A percentile compares a stretch with the other conserved stretches of the same genome.
phyloP scores from a whole-genome alignment of 2,113 vertebrate genomes.

The Halcyon senegalensis region DNA sequence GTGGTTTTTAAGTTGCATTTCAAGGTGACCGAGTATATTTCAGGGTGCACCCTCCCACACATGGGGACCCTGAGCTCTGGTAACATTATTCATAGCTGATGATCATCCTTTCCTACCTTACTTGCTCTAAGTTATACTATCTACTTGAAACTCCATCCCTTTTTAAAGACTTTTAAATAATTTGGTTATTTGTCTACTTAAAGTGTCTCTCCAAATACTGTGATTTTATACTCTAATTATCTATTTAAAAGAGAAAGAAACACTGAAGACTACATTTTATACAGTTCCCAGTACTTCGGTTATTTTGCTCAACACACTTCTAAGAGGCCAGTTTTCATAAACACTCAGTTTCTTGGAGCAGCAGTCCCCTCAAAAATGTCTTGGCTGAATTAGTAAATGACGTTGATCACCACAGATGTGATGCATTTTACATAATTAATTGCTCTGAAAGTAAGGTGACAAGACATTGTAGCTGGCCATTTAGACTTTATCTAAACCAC shows the following conservation, averaged over 20 bases:
- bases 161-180: not conserved
- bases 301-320: not conserved
- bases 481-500: not conserved
- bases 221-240: not conserved
- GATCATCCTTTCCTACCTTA: not conserved
- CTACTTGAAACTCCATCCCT: not conserved
- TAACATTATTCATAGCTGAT: not conserved
- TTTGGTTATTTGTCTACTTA: not conserved
- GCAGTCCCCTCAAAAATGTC: not conserved
- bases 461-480: not conserved
- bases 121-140: not conserved
- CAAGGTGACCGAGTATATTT: fast-evolving
- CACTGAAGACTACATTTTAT: not conserved
- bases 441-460: not conserved
- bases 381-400: not conserved
- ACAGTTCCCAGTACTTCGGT: not conserved
- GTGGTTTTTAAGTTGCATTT: not conserved
- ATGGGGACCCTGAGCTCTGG: not conserved
- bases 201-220: not conserved
- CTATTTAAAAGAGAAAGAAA: not conserved
- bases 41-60: fast-evolving
- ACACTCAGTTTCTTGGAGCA: not conserved
- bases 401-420: not conserved
- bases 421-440: not conserved
- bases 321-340: not conserved